Evolutionary conservation across 2,113 vertebrate species (phyloP), one percentile per base, ranked within the genome.

Genomic region (Epinephelus lanceolatus): DNA sequence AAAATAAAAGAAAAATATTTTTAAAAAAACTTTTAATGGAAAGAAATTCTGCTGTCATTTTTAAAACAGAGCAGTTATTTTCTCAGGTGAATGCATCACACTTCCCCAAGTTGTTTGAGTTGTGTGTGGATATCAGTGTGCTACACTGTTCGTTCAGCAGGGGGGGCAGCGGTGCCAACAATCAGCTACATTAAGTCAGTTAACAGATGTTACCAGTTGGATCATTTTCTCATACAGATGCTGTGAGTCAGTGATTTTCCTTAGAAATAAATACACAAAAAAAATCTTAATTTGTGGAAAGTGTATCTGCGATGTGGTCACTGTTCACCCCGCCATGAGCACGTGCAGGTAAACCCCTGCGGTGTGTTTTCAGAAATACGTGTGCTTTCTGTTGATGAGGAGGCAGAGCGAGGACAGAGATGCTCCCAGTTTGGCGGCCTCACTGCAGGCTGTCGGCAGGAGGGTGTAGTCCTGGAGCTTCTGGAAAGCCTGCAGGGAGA

Each of bases 341-440:
- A 15, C 6, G 23, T 68, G 76, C 51, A 55, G 37, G 45, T 70
- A 55, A 51, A 47, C 74, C 5, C 10, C 23, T 42, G 61, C 12
- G 14, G 17, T 0, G 63, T 30, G 17, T 42, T 75, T 88, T 95
- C 82, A 92, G 94, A 96, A 88, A 84, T 88, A 60, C 3, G 92
- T 77, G 75, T 92, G 95, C 81, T 96, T 96, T 87, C 95, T 96
- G 91, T 97, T 98, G 89, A 98, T 94, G 72, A 98, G 96, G 23
- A 98, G 95, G 88, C 97, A 97, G 85, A 97, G 95, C 1, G 97
- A 97, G 59, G 97, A 97, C 65, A 98, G 96, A 15, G 95, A 94
- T 0, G 95, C 97, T 0, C 96, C 96, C 11, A 96, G 94, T 84
- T 97, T 98, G 74, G 95, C 95, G 73, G 96, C 93, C 86, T 98